Base-by-base conservation (phyloP, 1,140 invertebrate genomes). In the Thaumatotibia leucotreta region DNA sequence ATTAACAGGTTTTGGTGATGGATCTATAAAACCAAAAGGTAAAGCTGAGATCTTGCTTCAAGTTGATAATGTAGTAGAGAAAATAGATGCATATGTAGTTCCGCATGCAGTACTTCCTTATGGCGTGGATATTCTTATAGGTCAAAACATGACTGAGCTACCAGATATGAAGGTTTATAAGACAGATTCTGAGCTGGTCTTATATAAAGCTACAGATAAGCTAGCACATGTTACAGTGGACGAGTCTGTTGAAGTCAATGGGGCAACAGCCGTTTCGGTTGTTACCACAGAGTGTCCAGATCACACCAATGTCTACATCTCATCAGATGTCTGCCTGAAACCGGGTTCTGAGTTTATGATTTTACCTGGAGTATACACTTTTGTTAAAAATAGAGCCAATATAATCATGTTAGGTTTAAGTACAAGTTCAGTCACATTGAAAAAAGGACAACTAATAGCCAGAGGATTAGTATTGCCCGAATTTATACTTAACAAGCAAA, bases 61-160 rank as follows among this genome's bases (percentile, higher is more conserved):
- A 5, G 2, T 64, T 14, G 45, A 64, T 31, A 11, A 10, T 9
- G n/a, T 64, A 2, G 17, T 29, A 4, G 45, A 29, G 23, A 24
- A 50, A n/a, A 32, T 64, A 17, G 24, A 29, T 1, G 45, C 45
- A 10, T 64, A 64, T 52, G 3, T 64, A n/a, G 39, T 64, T 2
- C 9, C 6, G 1, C 23, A 5, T 17, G 1, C 0, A n/a, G 3
- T 64, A 3, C 39, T 64, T 20, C 63, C 63, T 4, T n/a, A n/a
- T n/a, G n/a, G n/a, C n/a, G 63, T 45, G 11, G 64, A 65, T 58
- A 58, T 58, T n/a, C 11, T 65, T 4, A 33, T 65, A 10, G 64
- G 64, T 1, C 64, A 65, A 22, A 11, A 29, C 0, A 39, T 58
- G 0, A 65, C 64, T 20, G 64, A 65, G 17, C 4, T 58, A 24